Conservation (phyloP, 2,888 invertebrate genomes). For the Rhorus exstirpatorius region DNA sequence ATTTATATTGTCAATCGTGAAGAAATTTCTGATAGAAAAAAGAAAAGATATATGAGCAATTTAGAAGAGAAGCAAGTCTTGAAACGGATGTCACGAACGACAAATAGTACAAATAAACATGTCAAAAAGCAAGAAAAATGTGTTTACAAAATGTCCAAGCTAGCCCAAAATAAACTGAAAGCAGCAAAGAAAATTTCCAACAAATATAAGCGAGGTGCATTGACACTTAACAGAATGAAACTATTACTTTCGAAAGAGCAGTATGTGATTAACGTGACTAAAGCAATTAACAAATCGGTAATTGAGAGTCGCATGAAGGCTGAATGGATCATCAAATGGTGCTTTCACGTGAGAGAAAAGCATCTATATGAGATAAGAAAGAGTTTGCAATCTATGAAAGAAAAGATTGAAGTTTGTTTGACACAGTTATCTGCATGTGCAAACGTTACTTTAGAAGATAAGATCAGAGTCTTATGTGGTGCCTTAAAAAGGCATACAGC, state of each 20-base stretch:
- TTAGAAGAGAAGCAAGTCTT: background rate
- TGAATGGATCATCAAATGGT: slow-evolving; percentile 50
- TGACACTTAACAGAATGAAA: background rate
- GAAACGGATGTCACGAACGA: background rate
- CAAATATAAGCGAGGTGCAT: background rate
- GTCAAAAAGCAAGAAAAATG: background rate
- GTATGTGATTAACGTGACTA: slow-evolving; percentile 2
- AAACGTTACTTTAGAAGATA: slow-evolving; percentile 19
- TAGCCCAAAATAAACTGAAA: background rate
- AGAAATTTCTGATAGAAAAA: background rate
- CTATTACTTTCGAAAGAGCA: slow-evolving; percentile 16
- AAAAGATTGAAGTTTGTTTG: slow-evolving; percentile 42
- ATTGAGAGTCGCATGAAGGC: slow-evolving; percentile 49
- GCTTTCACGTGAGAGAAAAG: slow-evolving; percentile 50
- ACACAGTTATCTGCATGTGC: slow-evolving; percentile 18
- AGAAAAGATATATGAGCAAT: background rate
- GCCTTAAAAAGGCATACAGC: slow-evolving; percentile 51
- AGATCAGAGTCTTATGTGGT: slow-evolving; percentile 55
- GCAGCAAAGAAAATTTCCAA: no score
- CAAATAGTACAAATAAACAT: background rate
- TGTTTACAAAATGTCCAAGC: background rate
- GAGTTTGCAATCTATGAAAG: slow-evolving; percentile 31
- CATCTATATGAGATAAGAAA: slow-evolving; percentile 36
- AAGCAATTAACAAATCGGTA: background rate
- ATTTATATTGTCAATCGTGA: background rate